Base-by-base conservation (phyloP, 2,888 invertebrate species). In the Nomada lathburiana region DNA sequence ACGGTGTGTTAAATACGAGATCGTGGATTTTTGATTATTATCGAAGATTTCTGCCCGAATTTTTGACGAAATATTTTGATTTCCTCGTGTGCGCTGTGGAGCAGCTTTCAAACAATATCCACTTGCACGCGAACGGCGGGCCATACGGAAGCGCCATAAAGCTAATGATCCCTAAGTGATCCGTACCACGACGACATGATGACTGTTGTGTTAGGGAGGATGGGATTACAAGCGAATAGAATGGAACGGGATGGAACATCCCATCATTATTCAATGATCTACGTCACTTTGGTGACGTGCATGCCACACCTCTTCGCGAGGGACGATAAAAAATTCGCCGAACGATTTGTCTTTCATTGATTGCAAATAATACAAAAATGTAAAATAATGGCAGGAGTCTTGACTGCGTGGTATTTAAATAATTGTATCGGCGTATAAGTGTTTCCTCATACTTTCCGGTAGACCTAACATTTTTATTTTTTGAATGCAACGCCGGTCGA, bases 261-360 rank as follows among this genome's bases (percentile, higher is more conserved):
- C 92, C 88, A 91, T 91, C 91, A 92, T 92, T 92, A 92, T 92
- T 88, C 92, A 92, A 92, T 92, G 91, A 92, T 92, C 88, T 80
- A 82, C 87, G 84, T 89, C 87, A 90, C 88, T 91, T 90, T 89
- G 88, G 86, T 83, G 86, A 85, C 88, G 72, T 55, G 78, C 75
- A 80, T 69, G 73, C 86, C 82, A 88, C 84, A 88, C 81, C 85
- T 88, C 84, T 77, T 36, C 55, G 64, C 62, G 50, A 29, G 69
- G 29, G n/a, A 18, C 59, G 59, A 60, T 63, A 67, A 59, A 62
- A 63, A 71, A 60, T 69, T 71, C 59, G 52, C 60, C 10, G 2
- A 29, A 29, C 44, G 11, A 65, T 73, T 55, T 42, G 9, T 36
- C n/a, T 63, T n/a, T 47, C 20, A 50, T 62, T 23, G n/a, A 18